A percentile compares a stretch with the other conserved stretches of the same genome.
These are phyloP conservation scores for Brachionus rubens DNA, from an alignment of 1,140 invertebrate species.

Conservation along the genomic window DNA sequence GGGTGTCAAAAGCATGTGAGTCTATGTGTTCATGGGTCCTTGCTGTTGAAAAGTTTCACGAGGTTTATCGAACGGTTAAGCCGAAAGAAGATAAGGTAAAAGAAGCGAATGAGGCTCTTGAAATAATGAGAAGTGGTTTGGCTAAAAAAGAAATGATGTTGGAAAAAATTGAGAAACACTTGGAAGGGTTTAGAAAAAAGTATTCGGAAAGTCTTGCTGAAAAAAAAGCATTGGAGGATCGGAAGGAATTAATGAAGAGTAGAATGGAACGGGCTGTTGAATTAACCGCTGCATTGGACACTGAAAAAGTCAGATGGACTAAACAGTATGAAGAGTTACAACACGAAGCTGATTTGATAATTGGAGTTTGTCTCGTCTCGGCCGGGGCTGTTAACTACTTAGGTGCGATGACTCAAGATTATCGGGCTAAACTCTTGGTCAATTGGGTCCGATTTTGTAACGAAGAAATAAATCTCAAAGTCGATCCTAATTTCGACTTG, in stretches of 20 bases:
- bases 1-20: conserved; percentile 55
- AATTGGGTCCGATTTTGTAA: conserved; percentile 53
- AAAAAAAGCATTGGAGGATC: conserved; percentile 64
- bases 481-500: conserved; percentile 7
- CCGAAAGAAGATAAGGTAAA: conserved; percentile 46
- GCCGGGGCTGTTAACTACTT: conserved; percentile 57
- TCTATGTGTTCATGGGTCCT: conserved; percentile 60
- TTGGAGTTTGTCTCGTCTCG: conserved; percentile 56
- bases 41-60: conserved; percentile 59
- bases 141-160: conserved; percentile 52
- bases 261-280: conserved; percentile 72
- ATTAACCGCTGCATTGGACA: conserved; percentile 74
- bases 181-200: conserved; percentile 56
- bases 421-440: conserved; percentile 49
- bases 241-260: conserved; percentile 70
- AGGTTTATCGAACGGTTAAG: conserved; percentile 56
- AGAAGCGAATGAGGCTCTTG: conserved; percentile 40
- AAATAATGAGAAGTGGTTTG: conserved; percentile 55
- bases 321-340: conserved; percentile 66
- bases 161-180: conserved; percentile 55
- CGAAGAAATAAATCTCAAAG: not conserved
- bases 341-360: conserved; percentile 54
- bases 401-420: conserved; percentile 50
- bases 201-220: conserved; percentile 63
- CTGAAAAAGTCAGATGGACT: conserved; percentile 75